A percentile compares a stretch with the other conserved stretches of the same genome.
phyloP scores from a whole-genome alignment of 1,140 invertebrate species.

The Drosophila biarmipes region DNA sequence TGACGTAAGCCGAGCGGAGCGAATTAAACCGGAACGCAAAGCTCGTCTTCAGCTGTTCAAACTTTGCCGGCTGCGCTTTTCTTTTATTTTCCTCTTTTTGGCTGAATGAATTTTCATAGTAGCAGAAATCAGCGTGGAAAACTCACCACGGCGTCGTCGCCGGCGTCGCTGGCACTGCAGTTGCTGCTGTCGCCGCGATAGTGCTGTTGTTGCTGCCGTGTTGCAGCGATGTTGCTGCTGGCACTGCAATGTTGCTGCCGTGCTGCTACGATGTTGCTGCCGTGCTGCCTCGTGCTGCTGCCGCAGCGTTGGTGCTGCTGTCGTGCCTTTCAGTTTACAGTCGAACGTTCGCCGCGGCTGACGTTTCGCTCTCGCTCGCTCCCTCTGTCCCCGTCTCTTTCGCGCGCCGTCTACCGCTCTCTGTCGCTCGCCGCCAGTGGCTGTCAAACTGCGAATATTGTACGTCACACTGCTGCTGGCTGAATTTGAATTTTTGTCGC shows the following conservation, averaged over 20 bases:
- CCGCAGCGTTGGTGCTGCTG: constrained; percentile 2
- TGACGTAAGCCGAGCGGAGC: constrained; percentile 51
- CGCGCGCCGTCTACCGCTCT: constrained; percentile 25
- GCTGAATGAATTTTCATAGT: constrained; percentile 57
- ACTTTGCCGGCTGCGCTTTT: constrained; percentile 50
- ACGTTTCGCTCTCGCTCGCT: constrained; percentile 44
- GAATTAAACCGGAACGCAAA: constrained; percentile 37
- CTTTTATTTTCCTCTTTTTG: constrained; percentile 34
- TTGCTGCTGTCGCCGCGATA: constrained; percentile 15
- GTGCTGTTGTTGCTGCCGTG: constrained; percentile 23
- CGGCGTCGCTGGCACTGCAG: constrained; percentile 9
- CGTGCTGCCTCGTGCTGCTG: constrained; percentile 20
- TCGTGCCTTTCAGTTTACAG: constrained; percentile 44
- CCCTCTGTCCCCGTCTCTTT: constrained; percentile 11
- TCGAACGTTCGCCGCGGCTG: constrained; percentile 62
- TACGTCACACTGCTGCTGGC: constrained; percentile 59
- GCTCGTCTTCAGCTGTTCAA: constrained; percentile 49
- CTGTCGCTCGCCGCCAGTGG: constrained; percentile 21
- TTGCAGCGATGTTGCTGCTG: constrained; percentile 1
- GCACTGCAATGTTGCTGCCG: constrained; percentile 1
- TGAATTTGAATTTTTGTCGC: constrained; percentile 58
- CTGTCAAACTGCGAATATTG: constrained; percentile 32
- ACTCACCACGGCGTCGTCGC: constrained; percentile 36
- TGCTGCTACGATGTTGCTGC: constrained; percentile 20
- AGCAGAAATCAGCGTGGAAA: constrained; percentile 22